phyloP scores from a whole-genome alignment of 1,140 invertebrate genomes.

The Cryptotermes secundus region DNA sequence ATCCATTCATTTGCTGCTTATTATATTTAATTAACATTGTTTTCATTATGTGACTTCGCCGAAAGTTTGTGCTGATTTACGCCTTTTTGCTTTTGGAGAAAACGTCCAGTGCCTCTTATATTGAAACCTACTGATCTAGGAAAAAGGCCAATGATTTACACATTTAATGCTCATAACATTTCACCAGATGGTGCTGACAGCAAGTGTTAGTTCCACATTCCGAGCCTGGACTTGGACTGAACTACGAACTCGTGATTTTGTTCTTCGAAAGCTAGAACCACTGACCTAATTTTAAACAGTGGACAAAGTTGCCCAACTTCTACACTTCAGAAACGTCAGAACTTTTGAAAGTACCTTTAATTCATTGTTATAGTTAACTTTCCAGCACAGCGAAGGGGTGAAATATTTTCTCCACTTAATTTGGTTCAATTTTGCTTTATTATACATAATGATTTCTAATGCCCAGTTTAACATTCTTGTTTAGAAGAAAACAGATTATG shows the following conservation, averaged over 20 bases:
- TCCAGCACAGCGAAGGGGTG: neutral
- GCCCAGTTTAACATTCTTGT: neutral
- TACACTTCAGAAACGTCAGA: neutral
- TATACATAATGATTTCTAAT: neutral
- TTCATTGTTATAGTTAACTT: neutral
- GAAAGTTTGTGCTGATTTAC: too few relatives aligned
- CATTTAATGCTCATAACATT: neutral
- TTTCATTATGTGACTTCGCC: too few relatives aligned
- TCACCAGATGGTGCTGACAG: neutral
- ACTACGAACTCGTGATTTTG: neutral
- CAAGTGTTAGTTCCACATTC: neutral
- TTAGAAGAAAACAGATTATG: too few relatives aligned
- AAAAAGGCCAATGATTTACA: neutral
- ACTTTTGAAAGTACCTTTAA: conserved; percentile 5
- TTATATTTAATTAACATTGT: too few relatives aligned
- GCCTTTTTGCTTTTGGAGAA: too few relatives aligned
- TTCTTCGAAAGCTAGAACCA: neutral
- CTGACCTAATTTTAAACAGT: conserved; percentile 18
- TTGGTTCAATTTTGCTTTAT: neutral
- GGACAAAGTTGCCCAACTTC: neutral
- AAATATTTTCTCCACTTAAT: neutral
- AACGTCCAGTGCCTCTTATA: neutral
- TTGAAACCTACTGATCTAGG: neutral
- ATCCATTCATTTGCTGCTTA: too few relatives aligned
- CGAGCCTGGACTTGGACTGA: neutral